Conservation (phyloP, 2,888 invertebrate genomes). For the Dicyrtomina minuta region DNA sequence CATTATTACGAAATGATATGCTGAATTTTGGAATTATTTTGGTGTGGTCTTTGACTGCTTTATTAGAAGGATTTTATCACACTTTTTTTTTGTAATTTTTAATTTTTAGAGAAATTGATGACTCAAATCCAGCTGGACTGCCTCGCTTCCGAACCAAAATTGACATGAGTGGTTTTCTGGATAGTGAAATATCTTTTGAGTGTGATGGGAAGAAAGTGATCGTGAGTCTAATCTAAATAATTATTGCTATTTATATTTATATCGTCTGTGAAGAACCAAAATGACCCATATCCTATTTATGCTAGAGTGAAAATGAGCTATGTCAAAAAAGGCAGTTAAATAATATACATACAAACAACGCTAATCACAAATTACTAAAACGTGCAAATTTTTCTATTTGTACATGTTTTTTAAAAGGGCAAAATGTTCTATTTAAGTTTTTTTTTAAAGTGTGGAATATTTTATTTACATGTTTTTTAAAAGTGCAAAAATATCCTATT, state of each 20-base stretch:
- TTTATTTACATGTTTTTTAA: too few species aligned
- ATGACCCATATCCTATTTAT: too few species aligned
- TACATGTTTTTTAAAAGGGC: too few species aligned
- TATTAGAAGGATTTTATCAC: slow-evolving; percentile 1
- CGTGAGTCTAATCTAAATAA: slow-evolving; percentile 18
- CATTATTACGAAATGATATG: background rate
- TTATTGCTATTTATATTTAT: too few species aligned
- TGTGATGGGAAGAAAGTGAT: slow-evolving; percentile 26
- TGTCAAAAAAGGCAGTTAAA: too few species aligned
- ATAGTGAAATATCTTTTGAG: slow-evolving; percentile 30
- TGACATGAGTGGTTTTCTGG: slow-evolving; percentile 30
- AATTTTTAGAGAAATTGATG: background rate
- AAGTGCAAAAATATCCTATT: too few species aligned
- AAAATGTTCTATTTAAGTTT: too few species aligned
- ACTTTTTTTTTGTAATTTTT: background rate
- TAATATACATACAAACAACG: background rate
- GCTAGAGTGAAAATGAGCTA: too few species aligned
- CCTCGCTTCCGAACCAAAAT: slow-evolving; percentile 15
- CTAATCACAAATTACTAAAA: background rate
- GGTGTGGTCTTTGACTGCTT: too few species aligned
- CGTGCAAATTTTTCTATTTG: too few species aligned
- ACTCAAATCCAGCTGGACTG: slow-evolving; percentile 18
- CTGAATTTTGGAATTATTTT: background rate
- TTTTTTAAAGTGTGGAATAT: too few species aligned
- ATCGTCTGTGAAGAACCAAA: too few species aligned